Percentiles rank a stretch among this genome's conserved stretches.
Conservation (phyloP, 1,140 invertebrate species). For the Platorchestia sp. region DNA sequence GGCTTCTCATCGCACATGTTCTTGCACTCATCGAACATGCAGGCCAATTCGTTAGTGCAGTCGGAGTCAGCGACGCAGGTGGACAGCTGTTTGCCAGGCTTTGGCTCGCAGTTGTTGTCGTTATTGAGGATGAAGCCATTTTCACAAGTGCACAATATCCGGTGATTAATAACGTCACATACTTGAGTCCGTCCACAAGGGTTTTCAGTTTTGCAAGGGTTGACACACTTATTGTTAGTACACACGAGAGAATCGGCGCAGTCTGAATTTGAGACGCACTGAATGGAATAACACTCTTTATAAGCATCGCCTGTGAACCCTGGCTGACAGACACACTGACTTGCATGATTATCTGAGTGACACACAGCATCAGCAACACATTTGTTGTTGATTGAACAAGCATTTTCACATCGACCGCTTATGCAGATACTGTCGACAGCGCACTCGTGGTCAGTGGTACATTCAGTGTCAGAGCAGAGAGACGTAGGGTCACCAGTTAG, state of each 20-base stretch:
- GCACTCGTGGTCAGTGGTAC: conserved; percentile 83
- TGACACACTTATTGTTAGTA: conserved; percentile 79
- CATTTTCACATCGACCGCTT: conserved; percentile 78
- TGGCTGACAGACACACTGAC: conserved; percentile 85
- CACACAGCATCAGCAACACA: conserved; percentile 74
- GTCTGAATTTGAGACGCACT: conserved; percentile 78
- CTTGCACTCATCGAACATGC: conserved; percentile 85
- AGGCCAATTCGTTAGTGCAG: conserved; percentile 86
- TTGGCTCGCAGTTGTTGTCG: conserved; percentile 79
- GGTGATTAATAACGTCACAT: conserved; percentile 75
- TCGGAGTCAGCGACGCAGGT: conserved; percentile 88
- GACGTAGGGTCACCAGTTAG: conserved; percentile 83
- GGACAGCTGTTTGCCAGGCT: conserved; percentile 81
- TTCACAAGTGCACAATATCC: conserved; percentile 69
- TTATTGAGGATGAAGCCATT: conserved; percentile 69
- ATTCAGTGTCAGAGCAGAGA: conserved; percentile 78
- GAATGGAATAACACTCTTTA: conserved; percentile 81
- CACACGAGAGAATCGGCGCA: conserved; percentile 83
- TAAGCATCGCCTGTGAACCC: conserved; percentile 88
- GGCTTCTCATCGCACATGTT: conserved; percentile 82
- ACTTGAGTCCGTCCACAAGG: conserved; percentile 84
- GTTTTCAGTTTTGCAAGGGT: conserved; percentile 81
- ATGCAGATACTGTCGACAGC: conserved; percentile 85
- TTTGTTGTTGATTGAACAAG: conserved; percentile 78
- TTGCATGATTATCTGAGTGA: conserved; percentile 75